A percentile compares a stretch with the other conserved stretches of the same genome.
phyloP scores from a whole-genome alignment of 92 coral and sea anemone species.

The Parazoanthus swiftii region DNA sequence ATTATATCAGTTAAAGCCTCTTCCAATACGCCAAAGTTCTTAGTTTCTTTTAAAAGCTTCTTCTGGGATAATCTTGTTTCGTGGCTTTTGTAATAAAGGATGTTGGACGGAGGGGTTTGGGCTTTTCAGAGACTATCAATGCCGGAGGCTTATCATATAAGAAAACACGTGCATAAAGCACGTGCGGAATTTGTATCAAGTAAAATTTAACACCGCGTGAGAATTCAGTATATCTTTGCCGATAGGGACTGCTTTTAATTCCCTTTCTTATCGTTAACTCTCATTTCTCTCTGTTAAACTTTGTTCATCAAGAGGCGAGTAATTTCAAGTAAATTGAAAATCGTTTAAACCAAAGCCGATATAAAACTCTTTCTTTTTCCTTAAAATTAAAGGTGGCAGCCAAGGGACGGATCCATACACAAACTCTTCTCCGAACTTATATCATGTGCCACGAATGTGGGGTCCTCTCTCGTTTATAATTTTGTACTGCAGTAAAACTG shows the following conservation, averaged over 20 bases:
- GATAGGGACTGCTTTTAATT: background rate
- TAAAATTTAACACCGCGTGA: background rate
- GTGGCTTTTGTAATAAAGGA: background rate
- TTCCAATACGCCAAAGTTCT: background rate
- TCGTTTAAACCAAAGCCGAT: background rate
- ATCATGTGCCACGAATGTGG: too few species aligned
- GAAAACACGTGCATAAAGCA: background rate
- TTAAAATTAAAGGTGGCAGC: too few species aligned
- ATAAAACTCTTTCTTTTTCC: too few species aligned
- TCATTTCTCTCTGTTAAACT: background rate
- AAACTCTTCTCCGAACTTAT: too few species aligned
- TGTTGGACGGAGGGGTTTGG: background rate
- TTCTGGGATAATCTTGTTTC: background rate
- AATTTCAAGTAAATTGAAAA: background rate
- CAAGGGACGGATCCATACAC: too few species aligned
- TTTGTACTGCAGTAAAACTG: too few species aligned
- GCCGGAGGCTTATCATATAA: background rate
- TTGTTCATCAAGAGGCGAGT: background rate
- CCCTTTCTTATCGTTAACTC: background rate
- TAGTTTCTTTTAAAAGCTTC: background rate
- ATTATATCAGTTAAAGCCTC: background rate
- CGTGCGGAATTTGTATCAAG: background rate
- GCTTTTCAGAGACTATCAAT: background rate
- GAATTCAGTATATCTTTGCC: background rate
- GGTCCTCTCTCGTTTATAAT: too few species aligned